These are phyloP conservation scores for Mus musculus DNA, from an alignment of 2,113 vertebrate species.

Conservation along the genomic window DNA sequence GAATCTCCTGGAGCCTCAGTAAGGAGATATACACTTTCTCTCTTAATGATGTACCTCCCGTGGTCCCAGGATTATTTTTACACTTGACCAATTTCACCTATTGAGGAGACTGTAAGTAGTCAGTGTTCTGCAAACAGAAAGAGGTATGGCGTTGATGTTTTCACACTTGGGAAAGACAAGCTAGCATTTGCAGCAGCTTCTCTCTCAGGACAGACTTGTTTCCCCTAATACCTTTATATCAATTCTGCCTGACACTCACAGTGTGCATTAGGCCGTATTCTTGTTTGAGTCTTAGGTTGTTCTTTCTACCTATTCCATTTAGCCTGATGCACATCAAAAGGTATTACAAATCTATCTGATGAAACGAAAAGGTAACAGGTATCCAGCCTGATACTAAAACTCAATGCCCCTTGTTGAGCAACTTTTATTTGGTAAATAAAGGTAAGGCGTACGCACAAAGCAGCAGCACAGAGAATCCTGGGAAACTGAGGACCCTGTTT, in stretches of 20 bases:
- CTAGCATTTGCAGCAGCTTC: not conserved
- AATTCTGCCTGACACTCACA: slow-evolving; percentile 22
- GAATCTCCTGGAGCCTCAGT: slow-evolving; percentile 37
- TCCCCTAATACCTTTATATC: slow-evolving; percentile 36
- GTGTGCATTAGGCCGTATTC: not conserved
- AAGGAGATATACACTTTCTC: slow-evolving; percentile 42
- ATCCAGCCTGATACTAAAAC: not conserved
- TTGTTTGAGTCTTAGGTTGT: not conserved
- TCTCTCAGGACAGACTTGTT: slow-evolving; percentile 5
- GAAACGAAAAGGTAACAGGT: not conserved
- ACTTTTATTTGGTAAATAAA: too few species aligned
- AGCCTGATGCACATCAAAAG: not conserved
- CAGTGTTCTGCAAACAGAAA: not conserved
- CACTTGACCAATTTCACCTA: slow-evolving; percentile 48
- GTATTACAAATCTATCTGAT: not conserved
- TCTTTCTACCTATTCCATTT: not conserved
- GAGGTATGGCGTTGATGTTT: not conserved
- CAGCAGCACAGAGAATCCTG: not conserved
- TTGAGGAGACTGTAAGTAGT: not conserved
- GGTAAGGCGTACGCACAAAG: not conserved
- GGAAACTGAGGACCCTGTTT: not conserved
- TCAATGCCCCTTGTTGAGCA: not conserved
- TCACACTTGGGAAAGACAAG: not conserved
- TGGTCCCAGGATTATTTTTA: slow-evolving; percentile 54
- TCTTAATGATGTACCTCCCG: slow-evolving; percentile 53